Evolutionary conservation across 2,888 invertebrate genomes (phyloP).

Genomic region (Melanargia galathea): DNA sequence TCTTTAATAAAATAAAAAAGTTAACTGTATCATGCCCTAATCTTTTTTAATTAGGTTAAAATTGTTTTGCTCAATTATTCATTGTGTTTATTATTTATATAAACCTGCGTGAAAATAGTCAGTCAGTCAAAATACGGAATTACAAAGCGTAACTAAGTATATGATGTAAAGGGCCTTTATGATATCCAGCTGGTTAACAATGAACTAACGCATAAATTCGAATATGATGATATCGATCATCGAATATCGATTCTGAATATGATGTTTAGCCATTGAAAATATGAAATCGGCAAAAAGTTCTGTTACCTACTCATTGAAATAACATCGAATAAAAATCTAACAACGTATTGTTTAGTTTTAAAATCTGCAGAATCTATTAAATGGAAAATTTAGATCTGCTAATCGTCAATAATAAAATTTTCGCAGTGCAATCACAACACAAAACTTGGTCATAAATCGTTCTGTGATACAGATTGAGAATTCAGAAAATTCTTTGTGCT

Average conservation of each 20-base stretch:
- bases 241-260: neutral
- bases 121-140: neutral
- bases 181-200: neutral
- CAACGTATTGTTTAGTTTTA: neutral
- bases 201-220: neutral
- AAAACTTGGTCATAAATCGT: neutral
- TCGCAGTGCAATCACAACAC: constrained; percentile 13
- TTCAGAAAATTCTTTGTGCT: constrained; percentile 41
- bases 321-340: neutral
- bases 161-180: no score
- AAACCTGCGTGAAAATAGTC: neutral
- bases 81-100: neutral
- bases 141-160: neutral
- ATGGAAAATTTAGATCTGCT: neutral
- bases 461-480: neutral
- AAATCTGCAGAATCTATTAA: neutral
- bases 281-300: neutral
- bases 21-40: no score
- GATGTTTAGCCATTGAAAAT: neutral
- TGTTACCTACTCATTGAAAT: neutral
- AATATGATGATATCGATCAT: no score
- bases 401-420: neutral
- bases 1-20: neutral
- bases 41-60: no score
- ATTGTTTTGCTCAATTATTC: neutral